Conservation (phyloP, 2,113 vertebrate species). For the Asarcornis scutulata region DNA sequence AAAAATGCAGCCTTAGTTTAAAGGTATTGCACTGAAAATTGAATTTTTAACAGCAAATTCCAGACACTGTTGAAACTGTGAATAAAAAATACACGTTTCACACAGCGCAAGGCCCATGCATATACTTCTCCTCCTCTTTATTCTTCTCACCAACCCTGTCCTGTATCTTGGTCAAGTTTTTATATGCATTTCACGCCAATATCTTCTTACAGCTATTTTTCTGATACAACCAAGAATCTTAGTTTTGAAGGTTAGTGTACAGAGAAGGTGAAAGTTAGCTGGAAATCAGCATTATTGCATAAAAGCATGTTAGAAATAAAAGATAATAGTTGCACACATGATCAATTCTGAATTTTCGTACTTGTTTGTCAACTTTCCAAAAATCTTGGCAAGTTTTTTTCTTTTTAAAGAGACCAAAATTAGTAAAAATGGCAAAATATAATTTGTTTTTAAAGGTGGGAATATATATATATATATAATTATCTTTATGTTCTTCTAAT, state of each 20-base stretch:
- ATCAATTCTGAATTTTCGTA: not conserved
- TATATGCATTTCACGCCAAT: not conserved
- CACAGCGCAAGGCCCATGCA: not conserved
- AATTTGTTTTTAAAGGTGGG: not conserved
- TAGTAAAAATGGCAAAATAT: not conserved
- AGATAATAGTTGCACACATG: not conserved
- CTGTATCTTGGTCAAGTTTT: not conserved
- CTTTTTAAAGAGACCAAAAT: not conserved
- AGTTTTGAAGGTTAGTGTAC: not conserved
- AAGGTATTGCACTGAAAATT: not conserved
- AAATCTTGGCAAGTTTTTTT: not conserved
- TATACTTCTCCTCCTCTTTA: not conserved
- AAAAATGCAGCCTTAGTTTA: not conserved
- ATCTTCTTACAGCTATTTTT: not conserved
- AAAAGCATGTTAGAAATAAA: not conserved
- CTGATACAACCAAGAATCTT: not conserved
- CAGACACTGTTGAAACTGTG: not conserved
- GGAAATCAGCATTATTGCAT: not conserved
- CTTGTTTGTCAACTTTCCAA: not conserved
- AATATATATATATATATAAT: not conserved
- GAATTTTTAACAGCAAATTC: not conserved
- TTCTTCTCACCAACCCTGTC: no score
- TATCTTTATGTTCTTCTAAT: not conserved
- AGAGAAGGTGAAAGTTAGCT: not conserved
- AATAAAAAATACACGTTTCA: not conserved